Evolutionary conservation across 2,888 invertebrate genomes (phyloP).

Genomic region (Cantharis rufa): DNA sequence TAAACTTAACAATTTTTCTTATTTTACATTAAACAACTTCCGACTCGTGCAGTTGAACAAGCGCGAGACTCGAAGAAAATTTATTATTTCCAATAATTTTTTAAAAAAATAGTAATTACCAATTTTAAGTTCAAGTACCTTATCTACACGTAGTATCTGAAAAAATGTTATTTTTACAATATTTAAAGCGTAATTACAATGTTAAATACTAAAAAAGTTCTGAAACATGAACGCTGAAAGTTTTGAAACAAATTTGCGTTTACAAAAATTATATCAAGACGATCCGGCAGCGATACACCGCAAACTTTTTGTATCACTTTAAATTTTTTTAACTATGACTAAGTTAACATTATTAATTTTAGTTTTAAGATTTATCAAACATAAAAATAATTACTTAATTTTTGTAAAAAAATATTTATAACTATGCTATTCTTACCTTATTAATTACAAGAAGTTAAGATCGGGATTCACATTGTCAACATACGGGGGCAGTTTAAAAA

Average conservation of each 20-base stretch:
- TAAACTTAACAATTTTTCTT: not conserved
- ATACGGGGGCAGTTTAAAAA: not conserved
- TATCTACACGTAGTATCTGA: not conserved
- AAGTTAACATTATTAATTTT: not conserved
- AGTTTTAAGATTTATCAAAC: not conserved
- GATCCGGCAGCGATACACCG: not conserved
- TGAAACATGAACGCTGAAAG: not conserved
- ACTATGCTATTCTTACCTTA: not conserved
- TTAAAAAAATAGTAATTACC: not conserved
- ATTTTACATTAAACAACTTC: not conserved
- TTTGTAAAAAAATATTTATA: slow-evolving; percentile 1
- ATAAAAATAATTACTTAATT: not conserved
- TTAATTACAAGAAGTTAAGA: not conserved
- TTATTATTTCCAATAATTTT: not conserved
- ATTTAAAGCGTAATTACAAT: not conserved
- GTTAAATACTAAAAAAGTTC: not conserved
- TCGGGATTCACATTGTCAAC: not conserved
- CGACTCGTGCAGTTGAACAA: not conserved
- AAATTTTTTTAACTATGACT: not conserved
- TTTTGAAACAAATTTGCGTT: not conserved
- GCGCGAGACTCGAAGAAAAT: not conserved
- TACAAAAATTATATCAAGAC: not conserved
- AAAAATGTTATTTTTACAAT: not conserved
- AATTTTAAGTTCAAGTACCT: not conserved
- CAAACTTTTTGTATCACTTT: not conserved